These are phyloP conservation scores for Ichneumon xanthorius DNA, from an alignment of 2,888 invertebrate species.

Conservation along the genomic window DNA sequence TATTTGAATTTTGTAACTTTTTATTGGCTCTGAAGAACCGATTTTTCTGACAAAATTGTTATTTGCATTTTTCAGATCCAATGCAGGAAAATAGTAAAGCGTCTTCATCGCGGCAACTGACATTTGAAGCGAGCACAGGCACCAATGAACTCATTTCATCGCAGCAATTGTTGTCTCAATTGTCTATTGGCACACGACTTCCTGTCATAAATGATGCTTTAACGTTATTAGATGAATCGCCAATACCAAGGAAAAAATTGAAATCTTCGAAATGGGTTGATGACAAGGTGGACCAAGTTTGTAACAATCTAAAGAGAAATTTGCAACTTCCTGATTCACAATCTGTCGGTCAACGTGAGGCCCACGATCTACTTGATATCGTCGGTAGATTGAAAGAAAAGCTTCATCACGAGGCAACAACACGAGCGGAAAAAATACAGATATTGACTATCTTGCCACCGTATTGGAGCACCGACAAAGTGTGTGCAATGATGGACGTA, in stretches of 20 bases:
- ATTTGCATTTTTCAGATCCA: not conserved
- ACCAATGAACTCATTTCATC: not conserved
- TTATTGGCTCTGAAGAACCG: not conserved
- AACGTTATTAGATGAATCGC: constrained; percentile 29
- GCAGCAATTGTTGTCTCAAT: constrained; percentile 22
- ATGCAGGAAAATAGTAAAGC: not conserved
- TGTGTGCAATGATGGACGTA: constrained; percentile 34
- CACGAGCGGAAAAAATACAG: constrained; percentile 45
- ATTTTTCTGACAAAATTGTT: not conserved
- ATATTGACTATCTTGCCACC: constrained; percentile 48
- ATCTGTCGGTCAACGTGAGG: not conserved
- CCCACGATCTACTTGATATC: constrained; percentile 44
- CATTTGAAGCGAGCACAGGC: constrained; percentile 23
- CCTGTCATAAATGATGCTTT: constrained; percentile 38
- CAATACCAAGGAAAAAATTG: constrained; percentile 30
- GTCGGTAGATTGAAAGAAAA: constrained; percentile 42
- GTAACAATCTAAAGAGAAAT: constrained; percentile 17
- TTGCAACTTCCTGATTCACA: not conserved
- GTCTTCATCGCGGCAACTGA: constrained; percentile 3
- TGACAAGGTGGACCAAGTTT: constrained; percentile 33
- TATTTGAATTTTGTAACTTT: not conserved
- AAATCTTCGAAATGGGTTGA: constrained; percentile 17
- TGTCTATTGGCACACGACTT: constrained; percentile 30
- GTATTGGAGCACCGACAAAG: constrained; percentile 34
- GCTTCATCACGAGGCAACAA: constrained; percentile 19